Evolutionary conservation across 1,140 invertebrate genomes (phyloP).

Genomic region (Battus philenor): DNA sequence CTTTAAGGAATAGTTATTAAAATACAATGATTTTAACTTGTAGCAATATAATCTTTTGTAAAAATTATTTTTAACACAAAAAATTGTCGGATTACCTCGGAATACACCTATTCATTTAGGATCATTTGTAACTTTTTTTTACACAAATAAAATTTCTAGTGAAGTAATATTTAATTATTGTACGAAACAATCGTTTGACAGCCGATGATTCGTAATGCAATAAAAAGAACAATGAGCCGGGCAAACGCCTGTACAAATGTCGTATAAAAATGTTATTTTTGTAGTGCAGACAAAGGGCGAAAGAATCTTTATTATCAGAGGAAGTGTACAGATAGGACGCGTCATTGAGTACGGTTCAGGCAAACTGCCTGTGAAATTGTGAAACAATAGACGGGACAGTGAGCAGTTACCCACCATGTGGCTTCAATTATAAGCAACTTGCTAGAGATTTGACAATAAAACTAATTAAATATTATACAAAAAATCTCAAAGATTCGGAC

Average conservation of each 20-base stretch:
- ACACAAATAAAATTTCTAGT: conserved; percentile 9
- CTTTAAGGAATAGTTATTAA: too few species aligned
- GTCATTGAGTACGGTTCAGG: conserved; percentile 43
- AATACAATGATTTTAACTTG: too few species aligned
- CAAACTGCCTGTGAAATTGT: conserved; percentile 42
- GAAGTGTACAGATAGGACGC: conserved; percentile 61
- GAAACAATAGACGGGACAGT: conserved; percentile 42
- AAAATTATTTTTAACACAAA: too few species aligned
- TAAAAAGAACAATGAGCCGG: conserved; percentile 47
- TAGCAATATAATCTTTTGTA: too few species aligned
- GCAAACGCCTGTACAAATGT: conserved; percentile 40
- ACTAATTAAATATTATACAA: too few species aligned
- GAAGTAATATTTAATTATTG: conserved; percentile 8
- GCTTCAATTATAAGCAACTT: too few species aligned
- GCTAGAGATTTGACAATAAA: too few species aligned
- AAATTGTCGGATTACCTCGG: too few species aligned
- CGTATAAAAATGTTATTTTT: conserved; percentile 62
- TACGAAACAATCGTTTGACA: conserved; percentile 26
- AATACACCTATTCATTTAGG: too few species aligned
- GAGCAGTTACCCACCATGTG: conserved; percentile 42
- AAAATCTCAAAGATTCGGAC: too few species aligned
- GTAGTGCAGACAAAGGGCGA: conserved; percentile 50
- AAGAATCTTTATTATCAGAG: conserved; percentile 61
- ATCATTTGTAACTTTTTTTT: conserved; percentile 7
- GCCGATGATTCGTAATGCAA: conserved; percentile 37